Percentiles rank a stretch among this genome's conserved stretches.
Conservation (phyloP, 2,888 invertebrate genomes). For the Agrenia bidenticulata region DNA sequence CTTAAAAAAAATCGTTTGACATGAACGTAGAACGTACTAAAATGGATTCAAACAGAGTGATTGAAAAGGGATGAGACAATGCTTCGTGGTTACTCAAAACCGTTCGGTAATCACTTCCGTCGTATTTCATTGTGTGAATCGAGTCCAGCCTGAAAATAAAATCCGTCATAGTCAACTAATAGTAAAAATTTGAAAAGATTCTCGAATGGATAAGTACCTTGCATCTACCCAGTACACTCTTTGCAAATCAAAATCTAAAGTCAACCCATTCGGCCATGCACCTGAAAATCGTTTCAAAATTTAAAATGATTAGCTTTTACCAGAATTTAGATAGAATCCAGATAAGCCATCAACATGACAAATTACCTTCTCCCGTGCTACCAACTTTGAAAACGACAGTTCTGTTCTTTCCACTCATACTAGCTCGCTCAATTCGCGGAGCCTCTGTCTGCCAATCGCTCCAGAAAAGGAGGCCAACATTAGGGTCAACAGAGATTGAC, state of each 20-base stretch:
- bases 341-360: not conserved
- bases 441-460: conserved; percentile 74
- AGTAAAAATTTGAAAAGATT: conserved; percentile 1
- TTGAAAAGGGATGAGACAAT: conserved; percentile 84
- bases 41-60: conserved; percentile 79
- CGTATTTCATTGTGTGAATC: conserved; percentile 79
- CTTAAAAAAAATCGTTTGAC: not conserved
- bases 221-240: conserved; percentile 85
- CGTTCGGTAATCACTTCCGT: conserved; percentile 70
- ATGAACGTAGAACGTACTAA: conserved; percentile 91
- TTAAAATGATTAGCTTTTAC: not conserved
- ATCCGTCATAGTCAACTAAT: not conserved
- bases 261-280: conserved; percentile 83
- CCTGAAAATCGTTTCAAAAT: too few relatives aligned
- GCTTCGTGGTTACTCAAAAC: conserved; percentile 73
- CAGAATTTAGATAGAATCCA: not conserved
- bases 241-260: conserved; percentile 71
- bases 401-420: conserved; percentile 72
- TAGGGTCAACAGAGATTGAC: conserved; percentile 78
- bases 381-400: conserved; percentile 64
- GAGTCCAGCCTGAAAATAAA: conserved; percentile 71
- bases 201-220: too few relatives aligned
- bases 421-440: conserved; percentile 73
- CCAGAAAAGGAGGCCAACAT: conserved; percentile 70
- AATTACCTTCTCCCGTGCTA: conserved; percentile 58